Conservation (phyloP, 2,113 vertebrate genomes). For the Danionella cerebrum region DNA sequence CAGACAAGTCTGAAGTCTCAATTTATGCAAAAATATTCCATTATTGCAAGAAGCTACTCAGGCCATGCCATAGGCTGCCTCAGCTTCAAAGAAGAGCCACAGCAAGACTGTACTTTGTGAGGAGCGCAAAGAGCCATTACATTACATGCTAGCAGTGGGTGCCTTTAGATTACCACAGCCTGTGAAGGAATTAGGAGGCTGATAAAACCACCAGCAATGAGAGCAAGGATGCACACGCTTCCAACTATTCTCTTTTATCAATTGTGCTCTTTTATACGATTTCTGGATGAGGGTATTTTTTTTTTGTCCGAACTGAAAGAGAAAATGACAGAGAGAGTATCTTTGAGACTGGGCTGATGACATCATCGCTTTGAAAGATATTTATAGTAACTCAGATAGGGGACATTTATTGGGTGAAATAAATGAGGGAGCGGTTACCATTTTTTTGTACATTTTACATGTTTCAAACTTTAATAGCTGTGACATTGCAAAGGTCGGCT, state of each 20-base stretch:
- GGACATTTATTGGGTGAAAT: constrained; percentile 15
- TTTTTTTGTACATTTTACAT: no score
- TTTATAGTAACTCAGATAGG: constrained; percentile 39
- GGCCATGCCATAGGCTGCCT: constrained; percentile 20
- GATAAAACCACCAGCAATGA: constrained; percentile 12
- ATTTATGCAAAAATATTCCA: constrained; percentile 31
- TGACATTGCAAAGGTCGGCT: no score
- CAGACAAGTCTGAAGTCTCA: constrained; percentile 19
- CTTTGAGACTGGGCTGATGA: constrained; percentile 19
- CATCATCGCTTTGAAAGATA: constrained; percentile 33
- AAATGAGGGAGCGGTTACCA: no score
- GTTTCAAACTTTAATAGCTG: no score
- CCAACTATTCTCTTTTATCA: constrained; percentile 9
- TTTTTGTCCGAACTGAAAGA: background rate
- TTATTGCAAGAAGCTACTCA: constrained; percentile 19
- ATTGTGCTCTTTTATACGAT: background rate
- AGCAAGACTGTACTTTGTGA: constrained; percentile 21
- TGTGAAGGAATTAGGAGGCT: constrained; percentile 24
- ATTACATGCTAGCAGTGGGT: constrained; percentile 22
- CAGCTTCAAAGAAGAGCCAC: constrained; percentile 15
- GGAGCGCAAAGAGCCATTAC: constrained; percentile 18
- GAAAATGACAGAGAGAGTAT: constrained; percentile 18
- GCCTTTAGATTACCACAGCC: constrained; percentile 20
- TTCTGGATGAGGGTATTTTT: background rate
- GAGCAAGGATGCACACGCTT: background rate